Evolutionary conservation across 2,888 invertebrate genomes (phyloP).

Genomic region (Ariolimax columbianus): DNA sequence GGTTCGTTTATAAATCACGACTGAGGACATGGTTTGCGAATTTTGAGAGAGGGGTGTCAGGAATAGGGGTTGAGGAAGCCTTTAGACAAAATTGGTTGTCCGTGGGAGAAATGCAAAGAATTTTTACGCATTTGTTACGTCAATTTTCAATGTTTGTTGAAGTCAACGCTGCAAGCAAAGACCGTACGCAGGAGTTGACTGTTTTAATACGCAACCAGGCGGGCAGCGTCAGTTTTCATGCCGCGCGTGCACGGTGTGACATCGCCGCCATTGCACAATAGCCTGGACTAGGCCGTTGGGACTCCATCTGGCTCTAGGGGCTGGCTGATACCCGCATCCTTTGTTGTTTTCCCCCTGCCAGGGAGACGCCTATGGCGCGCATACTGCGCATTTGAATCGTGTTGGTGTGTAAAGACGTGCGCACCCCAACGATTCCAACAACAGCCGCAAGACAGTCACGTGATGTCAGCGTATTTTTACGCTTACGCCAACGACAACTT

Average conservation of each 20-base stretch:
- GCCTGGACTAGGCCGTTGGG: not conserved
- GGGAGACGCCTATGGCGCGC: not conserved
- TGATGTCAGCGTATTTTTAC: not conserved
- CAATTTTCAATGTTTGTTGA: not conserved
- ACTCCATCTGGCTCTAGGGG: slow-evolving; percentile 23
- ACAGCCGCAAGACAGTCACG: slow-evolving; percentile 16
- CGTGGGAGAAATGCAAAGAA: not conserved
- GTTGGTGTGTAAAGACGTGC: slow-evolving; percentile 14
- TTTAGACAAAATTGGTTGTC: not conserved
- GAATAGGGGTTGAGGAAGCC: not conserved
- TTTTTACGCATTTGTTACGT: not conserved
- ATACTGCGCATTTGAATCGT: not conserved
- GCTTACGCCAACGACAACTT: not conserved
- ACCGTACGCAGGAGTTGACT: not conserved
- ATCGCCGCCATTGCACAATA: not conserved
- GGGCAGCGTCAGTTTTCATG: slow-evolving; percentile 10
- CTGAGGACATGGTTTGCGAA: not conserved
- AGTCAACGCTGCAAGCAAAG: too few species aligned
- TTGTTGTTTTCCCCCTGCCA: slow-evolving; percentile 15
- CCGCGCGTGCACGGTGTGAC: slow-evolving; percentile 4
- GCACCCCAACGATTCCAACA: not conserved
- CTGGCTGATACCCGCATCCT: not conserved
- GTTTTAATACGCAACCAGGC: not conserved
- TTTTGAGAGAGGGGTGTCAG: not conserved
- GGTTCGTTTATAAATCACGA: not conserved